Conservation (phyloP, 2,888 invertebrate genomes). For the Drosophila atripex region DNA sequence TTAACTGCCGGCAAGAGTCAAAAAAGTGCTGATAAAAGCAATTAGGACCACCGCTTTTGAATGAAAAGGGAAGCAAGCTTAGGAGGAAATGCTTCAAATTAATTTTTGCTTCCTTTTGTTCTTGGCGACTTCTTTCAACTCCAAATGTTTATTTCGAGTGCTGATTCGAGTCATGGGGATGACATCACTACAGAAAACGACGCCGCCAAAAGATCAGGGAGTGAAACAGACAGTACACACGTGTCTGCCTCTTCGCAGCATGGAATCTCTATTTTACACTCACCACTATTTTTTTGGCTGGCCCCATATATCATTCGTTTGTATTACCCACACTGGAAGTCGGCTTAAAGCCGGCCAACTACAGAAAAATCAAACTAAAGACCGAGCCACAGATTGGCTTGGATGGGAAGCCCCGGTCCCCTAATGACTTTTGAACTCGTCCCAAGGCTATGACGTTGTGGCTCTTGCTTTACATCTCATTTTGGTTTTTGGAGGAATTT, state of each 20-base stretch:
- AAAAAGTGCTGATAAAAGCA: conserved; percentile 24
- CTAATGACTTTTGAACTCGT: not conserved
- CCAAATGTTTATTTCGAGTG: conserved; percentile 19
- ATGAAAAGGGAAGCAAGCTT: conserved; percentile 11
- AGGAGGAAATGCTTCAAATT: conserved; percentile 29
- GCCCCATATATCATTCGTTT: not conserved
- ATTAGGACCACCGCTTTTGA: conserved; percentile 23
- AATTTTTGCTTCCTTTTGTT: conserved; percentile 18
- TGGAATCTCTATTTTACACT: not conserved
- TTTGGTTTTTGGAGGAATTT: not conserved
- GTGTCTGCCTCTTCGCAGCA: conserved; percentile 12
- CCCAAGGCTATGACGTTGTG: not conserved
- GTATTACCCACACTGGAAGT: not conserved
- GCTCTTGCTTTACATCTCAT: not conserved
- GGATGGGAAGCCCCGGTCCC: conserved; percentile 9
- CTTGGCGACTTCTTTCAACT: conserved; percentile 18
- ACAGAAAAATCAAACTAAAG: not conserved
- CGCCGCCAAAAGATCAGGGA: conserved; percentile 23
- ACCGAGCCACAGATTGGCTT: not conserved
- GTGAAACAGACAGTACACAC: conserved; percentile 20
- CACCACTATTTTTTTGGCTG: not conserved
- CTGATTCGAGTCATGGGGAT: conserved; percentile 11
- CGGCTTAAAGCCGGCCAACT: not conserved
- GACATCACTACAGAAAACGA: conserved; percentile 25
- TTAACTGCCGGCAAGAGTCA: conserved; percentile 39